Base-by-base conservation (phyloP, 2,797 vertebrate species). In the Lacerta bilineata region DNA sequence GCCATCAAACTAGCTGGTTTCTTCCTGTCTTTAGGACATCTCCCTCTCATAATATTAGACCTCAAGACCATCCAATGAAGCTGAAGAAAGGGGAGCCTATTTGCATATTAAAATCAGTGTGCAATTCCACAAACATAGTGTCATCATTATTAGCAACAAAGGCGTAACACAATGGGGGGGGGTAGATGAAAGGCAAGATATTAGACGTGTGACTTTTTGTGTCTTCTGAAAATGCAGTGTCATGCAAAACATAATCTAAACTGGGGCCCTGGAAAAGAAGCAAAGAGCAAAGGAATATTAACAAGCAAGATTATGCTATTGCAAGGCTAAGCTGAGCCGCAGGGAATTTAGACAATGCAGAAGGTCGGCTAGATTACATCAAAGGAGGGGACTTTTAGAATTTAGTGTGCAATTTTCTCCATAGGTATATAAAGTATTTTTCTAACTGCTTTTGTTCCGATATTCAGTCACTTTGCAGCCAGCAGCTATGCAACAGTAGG, bases 231-330 rank as follows among this genome's bases (percentile, higher is more conserved):
- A 92, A 3, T 15, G 18, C 80, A 91, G 25, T 5, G 46, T 86
- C 8, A 8, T 76, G 80, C 8, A 74, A 84, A n/a, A 80, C 36
- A 64, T 75, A 43, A 79, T 91, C 46, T 88, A 84, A 92, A 93
- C 78, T 0, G 0, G 1, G 9, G 71, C 87, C 83, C 17, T 92
- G 87, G 91, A 90, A 89, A 46, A 90, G 36, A 82, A 87, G 75
- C 66, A 90, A 91, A 93, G 85, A 66, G 91, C 91, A 93, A 80
- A 55, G 29, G 74, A 92, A 89, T 91, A 94, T 92, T 93, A 91
- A 87, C 64, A 87, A 9, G 86, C 25, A 87, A 59, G 66, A 77
- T 91, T 89, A 84, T 41, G 61, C 61, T 86, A 79, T 87, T 92
- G 69, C 79, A 87, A 91, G 81, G 46, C 39, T 89, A 75, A 83